Base-by-base conservation (phyloP, 2,888 invertebrate genomes). In the Spialia ferax region DNA sequence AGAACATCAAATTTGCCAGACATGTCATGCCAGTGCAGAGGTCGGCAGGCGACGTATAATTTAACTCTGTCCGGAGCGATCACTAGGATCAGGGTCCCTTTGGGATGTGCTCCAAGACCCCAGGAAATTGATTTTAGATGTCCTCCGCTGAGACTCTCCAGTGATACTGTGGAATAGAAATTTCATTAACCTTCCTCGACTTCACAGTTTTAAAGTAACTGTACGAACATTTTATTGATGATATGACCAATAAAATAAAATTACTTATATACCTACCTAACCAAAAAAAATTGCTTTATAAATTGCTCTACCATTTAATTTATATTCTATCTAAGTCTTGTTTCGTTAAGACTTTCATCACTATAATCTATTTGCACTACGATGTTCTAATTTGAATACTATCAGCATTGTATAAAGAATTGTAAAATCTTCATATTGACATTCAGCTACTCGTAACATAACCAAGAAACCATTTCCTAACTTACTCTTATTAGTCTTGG, bases 31-130 rank as follows among this genome's bases (percentile, higher is more conserved):
- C 94, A 94, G 45, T 96, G 96, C 69, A 96, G 94, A 1, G 94
- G 89, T 26, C 92, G 90, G 79, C 97, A 97, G 75, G 96, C 96
- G 3, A 95, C 93, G 75, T 95, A 95, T 29, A 97, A 85, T 73
- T 95, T 95, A 20, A 96, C 94, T 72, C 94, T 94, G 2, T 95
- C 94, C 0, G 95, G 91, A 0, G 95, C 94, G 70, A 96, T 85
- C 11, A 95, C 95, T 64, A 95, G 88, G 4, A 96, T 88, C 0
- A 95, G 82, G 4, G 94, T 91, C 1, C 93, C 91, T 20, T 94
- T 94, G 56, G 94, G 87, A 56, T 95, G 82, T 11, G 93, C 88
- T 29, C 95, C 95, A 22, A 96, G 91, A 6, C 94, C 92, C 85
- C 96, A 95, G 69, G 96, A 95, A 66, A 96, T 95, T 10, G 94